A percentile compares a stretch with the other conserved stretches of the same genome.
Evolutionary conservation across 2,113 vertebrate species (phyloP).

Genomic region (Anoura caudifer): DNA sequence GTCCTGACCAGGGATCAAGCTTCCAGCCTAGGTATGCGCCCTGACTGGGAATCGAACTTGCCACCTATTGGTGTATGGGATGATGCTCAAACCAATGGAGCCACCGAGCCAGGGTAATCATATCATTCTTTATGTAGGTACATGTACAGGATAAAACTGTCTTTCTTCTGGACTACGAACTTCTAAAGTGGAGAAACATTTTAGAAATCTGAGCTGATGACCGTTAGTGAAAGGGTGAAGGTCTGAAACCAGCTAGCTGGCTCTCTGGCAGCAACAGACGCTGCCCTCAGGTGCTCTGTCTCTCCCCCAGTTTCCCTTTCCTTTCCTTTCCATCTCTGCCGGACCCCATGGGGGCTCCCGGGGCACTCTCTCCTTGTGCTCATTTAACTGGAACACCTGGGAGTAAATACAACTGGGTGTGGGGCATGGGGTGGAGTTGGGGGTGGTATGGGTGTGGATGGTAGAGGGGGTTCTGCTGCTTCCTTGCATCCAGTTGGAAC

Average conservation of each 20-base stretch:
- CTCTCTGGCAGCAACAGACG: background rate
- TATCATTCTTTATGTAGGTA: background rate
- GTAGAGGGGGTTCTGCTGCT: background rate
- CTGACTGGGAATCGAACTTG: too few species aligned
- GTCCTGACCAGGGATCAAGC: too few species aligned
- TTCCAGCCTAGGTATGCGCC: too few species aligned
- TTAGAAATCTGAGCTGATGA: background rate
- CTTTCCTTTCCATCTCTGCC: background rate
- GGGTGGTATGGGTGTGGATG: background rate
- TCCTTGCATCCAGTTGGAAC: background rate
- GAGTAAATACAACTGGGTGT: background rate
- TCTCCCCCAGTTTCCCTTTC: background rate
- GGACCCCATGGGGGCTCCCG: too few species aligned
- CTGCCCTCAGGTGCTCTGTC: background rate
- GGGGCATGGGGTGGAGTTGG: background rate
- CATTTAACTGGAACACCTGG: background rate
- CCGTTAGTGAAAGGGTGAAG: background rate
- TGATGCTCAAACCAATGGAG: too few species aligned
- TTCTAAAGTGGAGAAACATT: background rate
- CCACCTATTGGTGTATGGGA: too few species aligned
- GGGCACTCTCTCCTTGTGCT: background rate
- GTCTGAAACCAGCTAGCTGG: background rate
- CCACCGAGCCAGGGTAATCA: too few species aligned
- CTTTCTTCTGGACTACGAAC: background rate
- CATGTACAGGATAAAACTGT: background rate